Evolutionary conservation across 1,140 invertebrate species (phyloP).

Genomic region (Colletes gigas): DNA sequence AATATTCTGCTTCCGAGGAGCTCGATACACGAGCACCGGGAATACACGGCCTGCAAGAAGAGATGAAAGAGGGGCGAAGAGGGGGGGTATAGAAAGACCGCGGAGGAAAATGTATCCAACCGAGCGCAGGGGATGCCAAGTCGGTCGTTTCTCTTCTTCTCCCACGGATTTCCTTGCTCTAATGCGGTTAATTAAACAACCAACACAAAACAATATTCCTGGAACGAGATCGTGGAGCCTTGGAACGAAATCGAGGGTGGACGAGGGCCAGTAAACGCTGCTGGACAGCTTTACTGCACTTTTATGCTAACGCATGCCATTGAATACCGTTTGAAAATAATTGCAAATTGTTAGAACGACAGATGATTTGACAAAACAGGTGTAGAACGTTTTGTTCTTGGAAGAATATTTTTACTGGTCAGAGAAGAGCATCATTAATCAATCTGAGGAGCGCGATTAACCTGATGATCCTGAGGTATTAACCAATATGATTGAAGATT

Average conservation of each 20-base stretch:
- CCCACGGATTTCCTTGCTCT: constrained; percentile 41
- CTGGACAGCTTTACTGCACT: background rate
- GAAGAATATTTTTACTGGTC: too few relatives aligned
- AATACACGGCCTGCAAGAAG: constrained; percentile 15
- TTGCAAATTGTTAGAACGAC: too few relatives aligned
- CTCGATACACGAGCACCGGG: constrained; percentile 37
- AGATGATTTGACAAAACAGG: too few relatives aligned
- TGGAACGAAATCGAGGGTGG: background rate
- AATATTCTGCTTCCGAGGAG: constrained; percentile 60
- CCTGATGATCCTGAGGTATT: too few relatives aligned
- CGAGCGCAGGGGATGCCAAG: constrained; percentile 11
- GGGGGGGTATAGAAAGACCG: background rate
- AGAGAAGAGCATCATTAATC: too few relatives aligned
- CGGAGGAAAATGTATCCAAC: constrained; percentile 31
- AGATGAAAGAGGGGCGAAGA: background rate
- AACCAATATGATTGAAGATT: too few relatives aligned
- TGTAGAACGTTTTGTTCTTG: too few relatives aligned
- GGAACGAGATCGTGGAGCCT: constrained; percentile 11
- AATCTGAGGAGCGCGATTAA: too few relatives aligned
- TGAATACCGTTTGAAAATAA: too few relatives aligned
- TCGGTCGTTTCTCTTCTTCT: constrained; percentile 34
- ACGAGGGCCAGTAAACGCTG: background rate
- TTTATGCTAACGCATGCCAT: background rate
- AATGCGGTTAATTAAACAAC: constrained; percentile 46
- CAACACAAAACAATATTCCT: constrained; percentile 20